Conservation (phyloP, 2,113 vertebrate species). For the Thamnophis sirtalis region DNA sequence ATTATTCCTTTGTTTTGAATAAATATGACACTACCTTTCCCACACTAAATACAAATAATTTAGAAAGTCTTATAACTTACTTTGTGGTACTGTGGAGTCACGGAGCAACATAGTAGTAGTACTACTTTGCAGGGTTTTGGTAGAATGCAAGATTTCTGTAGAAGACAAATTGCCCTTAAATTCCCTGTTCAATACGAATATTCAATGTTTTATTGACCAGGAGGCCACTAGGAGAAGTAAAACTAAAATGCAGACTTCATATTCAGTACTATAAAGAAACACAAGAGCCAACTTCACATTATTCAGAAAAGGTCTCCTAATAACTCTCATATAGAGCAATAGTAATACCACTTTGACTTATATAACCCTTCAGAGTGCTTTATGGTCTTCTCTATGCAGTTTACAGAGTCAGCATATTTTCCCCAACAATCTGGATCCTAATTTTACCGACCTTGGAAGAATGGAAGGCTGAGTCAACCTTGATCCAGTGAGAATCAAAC, state of each 20-base stretch:
- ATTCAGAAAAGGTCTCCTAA: not conserved
- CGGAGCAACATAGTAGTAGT: not conserved
- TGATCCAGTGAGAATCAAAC: not conserved
- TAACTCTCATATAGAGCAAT: not conserved
- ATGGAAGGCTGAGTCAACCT: not conserved
- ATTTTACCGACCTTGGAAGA: not conserved
- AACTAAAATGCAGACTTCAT: not conserved
- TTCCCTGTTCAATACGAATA: not conserved
- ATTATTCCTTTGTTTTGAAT: not conserved
- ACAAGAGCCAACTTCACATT: not conserved
- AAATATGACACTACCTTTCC: not conserved
- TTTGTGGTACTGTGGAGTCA: not conserved
- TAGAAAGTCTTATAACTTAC: not conserved
- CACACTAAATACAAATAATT: not conserved
- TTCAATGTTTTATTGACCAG: not conserved
- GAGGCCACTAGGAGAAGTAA: not conserved
- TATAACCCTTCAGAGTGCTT: not conserved
- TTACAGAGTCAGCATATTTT: not conserved
- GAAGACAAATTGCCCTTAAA: constrained; percentile 51
- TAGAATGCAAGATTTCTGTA: constrained; percentile 19
- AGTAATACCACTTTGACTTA: not conserved
- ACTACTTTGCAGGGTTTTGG: not conserved
- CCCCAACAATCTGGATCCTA: not conserved
- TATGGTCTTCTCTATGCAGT: not conserved
- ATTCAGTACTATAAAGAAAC: not conserved